Evolutionary conservation across 2,888 invertebrate genomes (phyloP).

Genomic region (Apomyelois bistriatella): DNA sequence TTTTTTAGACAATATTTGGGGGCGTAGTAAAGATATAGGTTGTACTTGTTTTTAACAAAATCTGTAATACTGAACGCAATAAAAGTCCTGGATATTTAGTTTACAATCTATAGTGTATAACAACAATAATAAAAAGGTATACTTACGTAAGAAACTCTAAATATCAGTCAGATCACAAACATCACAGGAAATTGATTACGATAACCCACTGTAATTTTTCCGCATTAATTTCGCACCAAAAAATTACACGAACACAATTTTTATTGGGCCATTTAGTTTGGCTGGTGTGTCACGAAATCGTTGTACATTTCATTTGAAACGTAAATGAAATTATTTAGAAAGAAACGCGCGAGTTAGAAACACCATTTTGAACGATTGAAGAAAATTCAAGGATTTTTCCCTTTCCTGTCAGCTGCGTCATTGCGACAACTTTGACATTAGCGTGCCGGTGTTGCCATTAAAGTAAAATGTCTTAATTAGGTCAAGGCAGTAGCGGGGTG

Average conservation of each 20-base stretch:
- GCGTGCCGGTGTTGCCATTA: slow-evolving; percentile 20
- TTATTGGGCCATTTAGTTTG: slow-evolving; percentile 24
- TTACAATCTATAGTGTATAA: slow-evolving; percentile 35
- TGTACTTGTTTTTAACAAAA: background rate
- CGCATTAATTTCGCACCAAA: slow-evolving; percentile 24
- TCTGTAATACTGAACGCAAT: background rate
- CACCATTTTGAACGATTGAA: slow-evolving; percentile 76
- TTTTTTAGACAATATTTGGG: background rate
- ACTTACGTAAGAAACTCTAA: slow-evolving; percentile 74
- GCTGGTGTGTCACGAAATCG: slow-evolving; percentile 35
- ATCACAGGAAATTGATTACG: slow-evolving; percentile 63
- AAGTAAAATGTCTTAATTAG: background rate
- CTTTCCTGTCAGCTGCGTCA: slow-evolving; percentile 54
- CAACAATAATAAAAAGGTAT: slow-evolving; percentile 51
- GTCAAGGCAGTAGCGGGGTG: background rate
- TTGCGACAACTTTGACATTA: slow-evolving; percentile 62
- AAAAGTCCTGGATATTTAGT: background rate
- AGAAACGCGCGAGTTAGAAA: slow-evolving; percentile 67
- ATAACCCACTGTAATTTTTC: slow-evolving; percentile 34
- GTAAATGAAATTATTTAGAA: slow-evolving; percentile 56
- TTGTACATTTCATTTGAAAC: slow-evolving; percentile 56
- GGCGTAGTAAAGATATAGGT: background rate
- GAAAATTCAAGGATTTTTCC: slow-evolving; percentile 68
- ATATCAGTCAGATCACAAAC: slow-evolving; percentile 63
- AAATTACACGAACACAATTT: slow-evolving; percentile 33